Percentiles rank a stretch among this genome's conserved stretches.
Conservation (phyloP, 2,797 vertebrate species). For the Molothrus aeneus region DNA sequence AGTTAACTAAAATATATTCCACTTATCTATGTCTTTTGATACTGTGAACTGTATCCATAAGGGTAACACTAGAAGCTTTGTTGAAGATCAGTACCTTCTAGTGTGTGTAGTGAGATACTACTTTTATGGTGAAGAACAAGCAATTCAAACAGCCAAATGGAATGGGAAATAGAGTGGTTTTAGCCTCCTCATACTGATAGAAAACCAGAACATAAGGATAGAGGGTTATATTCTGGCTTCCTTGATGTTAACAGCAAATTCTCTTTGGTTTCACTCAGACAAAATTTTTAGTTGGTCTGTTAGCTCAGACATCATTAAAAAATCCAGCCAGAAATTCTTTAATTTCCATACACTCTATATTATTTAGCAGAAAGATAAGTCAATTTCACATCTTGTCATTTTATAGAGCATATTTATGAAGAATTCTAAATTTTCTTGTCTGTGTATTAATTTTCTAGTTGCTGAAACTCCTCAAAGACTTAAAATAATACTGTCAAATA, state of each 20-base stretch:
- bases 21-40: neutral
- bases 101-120: neutral
- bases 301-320: neutral
- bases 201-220: neutral
- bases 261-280: neutral
- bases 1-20: neutral
- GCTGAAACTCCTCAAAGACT: neutral
- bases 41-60: neutral
- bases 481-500: neutral
- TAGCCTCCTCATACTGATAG: neutral
- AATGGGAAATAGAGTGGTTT: neutral
- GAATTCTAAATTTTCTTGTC: neutral
- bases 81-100: neutral
- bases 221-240: neutral
- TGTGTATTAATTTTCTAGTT: neutral
- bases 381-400: neutral
- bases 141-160: neutral
- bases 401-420: neutral
- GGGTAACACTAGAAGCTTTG: neutral
- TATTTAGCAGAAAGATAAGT: neutral
- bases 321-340: neutral
- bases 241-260: neutral
- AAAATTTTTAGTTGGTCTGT: neutral
- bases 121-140: neutral
- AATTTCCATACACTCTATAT: neutral